Percentiles rank a stretch among this genome's conserved stretches.
phyloP scores from a whole-genome alignment of 2,888 invertebrate species.

The Drosophila pseudotakahashii region DNA sequence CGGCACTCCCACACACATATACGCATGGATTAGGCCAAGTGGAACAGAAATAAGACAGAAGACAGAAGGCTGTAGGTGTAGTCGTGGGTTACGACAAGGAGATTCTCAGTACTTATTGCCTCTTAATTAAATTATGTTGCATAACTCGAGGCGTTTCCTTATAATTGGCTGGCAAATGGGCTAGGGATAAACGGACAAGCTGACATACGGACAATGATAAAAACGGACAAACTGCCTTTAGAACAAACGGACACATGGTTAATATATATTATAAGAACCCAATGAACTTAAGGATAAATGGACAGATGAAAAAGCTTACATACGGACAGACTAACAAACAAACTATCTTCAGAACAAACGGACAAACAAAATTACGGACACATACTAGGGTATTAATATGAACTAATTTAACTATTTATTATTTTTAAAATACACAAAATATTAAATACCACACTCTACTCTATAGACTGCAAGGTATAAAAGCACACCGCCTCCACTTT shows the following conservation, averaged over 20 bases:
- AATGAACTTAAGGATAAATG: too few relatives aligned
- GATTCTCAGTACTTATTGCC: constrained; percentile 8
- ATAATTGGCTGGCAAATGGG: background rate
- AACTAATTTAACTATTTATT: too few relatives aligned
- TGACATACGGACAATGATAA: background rate
- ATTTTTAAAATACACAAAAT: too few relatives aligned
- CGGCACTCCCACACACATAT: constrained; percentile 23
- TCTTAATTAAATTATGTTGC: background rate
- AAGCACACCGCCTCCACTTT: constrained; percentile 23
- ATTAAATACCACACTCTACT: too few relatives aligned
- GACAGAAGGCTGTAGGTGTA: constrained; percentile 1
- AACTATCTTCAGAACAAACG: background rate
- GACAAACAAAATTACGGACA: background rate
- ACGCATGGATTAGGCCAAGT: constrained; percentile 24
- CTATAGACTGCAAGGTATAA: background rate
- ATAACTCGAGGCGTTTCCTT: background rate
- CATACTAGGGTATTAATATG: too few relatives aligned
- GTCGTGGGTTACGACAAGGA: constrained; percentile 6
- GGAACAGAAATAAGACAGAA: constrained; percentile 35
- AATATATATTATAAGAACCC: too few relatives aligned
- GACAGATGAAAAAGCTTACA: background rate
- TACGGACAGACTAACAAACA: background rate
- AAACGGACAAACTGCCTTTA: background rate
- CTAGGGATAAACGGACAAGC: too few relatives aligned
- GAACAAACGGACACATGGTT: background rate